Percentiles rank a stretch among this genome's conserved stretches.
These are phyloP conservation scores for Pyrocoelia pectoralis DNA, from an alignment of 2,888 invertebrate genomes.

Conservation along the genomic window DNA sequence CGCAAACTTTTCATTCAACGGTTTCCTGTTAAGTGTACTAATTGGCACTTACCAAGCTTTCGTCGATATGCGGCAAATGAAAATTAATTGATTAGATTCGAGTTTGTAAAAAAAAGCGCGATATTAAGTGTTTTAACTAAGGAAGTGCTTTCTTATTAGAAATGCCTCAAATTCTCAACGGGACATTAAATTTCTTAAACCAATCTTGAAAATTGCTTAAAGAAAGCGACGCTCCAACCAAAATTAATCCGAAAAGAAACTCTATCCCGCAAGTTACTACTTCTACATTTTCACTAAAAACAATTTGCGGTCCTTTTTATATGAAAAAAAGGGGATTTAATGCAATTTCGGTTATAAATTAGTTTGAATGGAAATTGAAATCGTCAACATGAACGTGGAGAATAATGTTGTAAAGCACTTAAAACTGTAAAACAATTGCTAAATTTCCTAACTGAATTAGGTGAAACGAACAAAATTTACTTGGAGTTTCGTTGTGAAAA, in stretches of 20 bases:
- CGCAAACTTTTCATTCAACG: no score
- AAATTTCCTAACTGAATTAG: conserved; percentile 11
- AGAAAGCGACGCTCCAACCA: not conserved
- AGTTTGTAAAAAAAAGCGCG: not conserved
- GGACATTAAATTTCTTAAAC: conserved; percentile 1
- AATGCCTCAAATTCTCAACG: not conserved
- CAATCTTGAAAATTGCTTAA: not conserved
- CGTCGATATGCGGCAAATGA: no score
- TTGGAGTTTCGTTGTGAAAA: conserved; percentile 19
- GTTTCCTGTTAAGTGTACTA: no score
- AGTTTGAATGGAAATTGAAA: not conserved
- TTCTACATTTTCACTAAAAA: not conserved
- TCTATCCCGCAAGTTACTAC: not conserved
- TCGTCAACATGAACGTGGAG: not conserved
- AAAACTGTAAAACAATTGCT: not conserved
- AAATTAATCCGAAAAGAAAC: not conserved
- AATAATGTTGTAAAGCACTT: not conserved
- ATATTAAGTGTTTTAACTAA: not conserved
- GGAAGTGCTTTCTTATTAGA: not conserved
- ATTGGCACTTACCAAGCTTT: no score
- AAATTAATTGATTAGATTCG: no score
- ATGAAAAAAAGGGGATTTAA: no score
- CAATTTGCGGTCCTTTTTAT: no score
- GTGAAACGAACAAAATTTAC: conserved; percentile 26
- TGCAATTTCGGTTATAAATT: no score